Percentiles rank a stretch among this genome's conserved stretches.
Evolutionary conservation across 2,888 invertebrate species (phyloP).

Genomic region (Drosophila barbarae): DNA sequence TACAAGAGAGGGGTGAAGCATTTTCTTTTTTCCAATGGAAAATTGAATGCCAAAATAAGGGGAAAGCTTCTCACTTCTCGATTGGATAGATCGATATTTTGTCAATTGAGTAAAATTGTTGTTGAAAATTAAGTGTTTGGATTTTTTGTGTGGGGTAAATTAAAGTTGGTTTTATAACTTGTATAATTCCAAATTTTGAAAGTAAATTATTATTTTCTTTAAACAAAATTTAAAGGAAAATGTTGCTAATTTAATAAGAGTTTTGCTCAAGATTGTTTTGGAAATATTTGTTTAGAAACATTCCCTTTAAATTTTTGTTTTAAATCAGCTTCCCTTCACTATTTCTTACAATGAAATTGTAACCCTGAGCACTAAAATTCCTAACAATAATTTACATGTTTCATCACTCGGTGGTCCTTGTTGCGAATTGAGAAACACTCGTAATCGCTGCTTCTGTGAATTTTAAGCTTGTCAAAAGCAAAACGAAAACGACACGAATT

Average conservation of each 20-base stretch:
- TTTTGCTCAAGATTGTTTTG: neutral
- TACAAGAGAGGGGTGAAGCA: neutral
- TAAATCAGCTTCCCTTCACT: neutral
- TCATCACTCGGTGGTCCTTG: neutral
- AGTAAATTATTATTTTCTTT: neutral
- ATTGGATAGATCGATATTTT: constrained; percentile 1
- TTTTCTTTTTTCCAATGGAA: neutral
- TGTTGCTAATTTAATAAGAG: neutral
- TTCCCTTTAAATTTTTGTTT: neutral
- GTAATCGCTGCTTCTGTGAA: constrained; percentile 10
- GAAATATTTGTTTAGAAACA: neutral
- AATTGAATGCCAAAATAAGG: neutral
- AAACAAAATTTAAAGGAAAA: neutral
- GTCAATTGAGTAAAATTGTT: neutral
- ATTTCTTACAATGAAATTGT: neutral
- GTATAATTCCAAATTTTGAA: too few species aligned
- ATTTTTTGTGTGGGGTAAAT: neutral
- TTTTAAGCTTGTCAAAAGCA: constrained; percentile 20
- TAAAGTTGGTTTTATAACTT: neutral
- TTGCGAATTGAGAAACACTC: constrained; percentile 18
- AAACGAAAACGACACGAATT: constrained; percentile 8
- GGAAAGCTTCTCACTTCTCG: neutral
- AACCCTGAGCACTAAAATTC: neutral
- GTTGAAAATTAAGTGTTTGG: neutral
- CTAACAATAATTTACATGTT: neutral